Evolutionary conservation across 1,140 invertebrate genomes (phyloP).

Genomic region (Drosophila seguyi): DNA sequence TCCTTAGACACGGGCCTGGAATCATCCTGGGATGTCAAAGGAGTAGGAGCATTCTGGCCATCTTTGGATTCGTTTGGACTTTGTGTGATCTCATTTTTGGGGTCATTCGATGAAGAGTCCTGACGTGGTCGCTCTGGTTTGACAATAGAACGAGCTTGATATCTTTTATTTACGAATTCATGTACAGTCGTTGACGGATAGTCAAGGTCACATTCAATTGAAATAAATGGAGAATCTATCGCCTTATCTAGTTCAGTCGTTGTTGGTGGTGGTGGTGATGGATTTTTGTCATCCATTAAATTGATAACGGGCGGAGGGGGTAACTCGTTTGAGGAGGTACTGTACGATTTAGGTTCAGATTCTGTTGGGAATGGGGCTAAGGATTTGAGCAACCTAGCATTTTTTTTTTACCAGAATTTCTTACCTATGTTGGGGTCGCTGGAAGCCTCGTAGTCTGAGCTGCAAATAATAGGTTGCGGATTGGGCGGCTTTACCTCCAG

Average conservation of each 20-base stretch:
- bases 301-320: neutral
- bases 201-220: constrained; percentile 1
- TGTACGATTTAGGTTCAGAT: neutral
- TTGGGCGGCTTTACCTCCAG: constrained; percentile 20
- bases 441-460: neutral
- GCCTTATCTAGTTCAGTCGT: neutral
- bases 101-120: neutral
- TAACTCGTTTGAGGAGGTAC: neutral
- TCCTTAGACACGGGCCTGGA: too few species aligned
- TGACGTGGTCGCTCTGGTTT: neutral
- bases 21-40: neutral
- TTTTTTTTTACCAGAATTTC: neutral
- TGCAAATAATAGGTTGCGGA: constrained; percentile 20
- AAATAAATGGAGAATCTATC: neutral
- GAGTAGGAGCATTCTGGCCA: too few species aligned
- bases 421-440: neutral
- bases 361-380: neutral
- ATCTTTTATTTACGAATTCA: neutral
- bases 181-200: neutral
- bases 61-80: neutral
- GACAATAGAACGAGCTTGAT: neutral
- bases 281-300: constrained; percentile 3
- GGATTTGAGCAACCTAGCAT: neutral
- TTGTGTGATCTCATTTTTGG: too few species aligned
- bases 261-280: neutral